Evolutionary conservation across 2,888 invertebrate species (phyloP).

Genomic region (Acrocyrtus sp.): DNA sequence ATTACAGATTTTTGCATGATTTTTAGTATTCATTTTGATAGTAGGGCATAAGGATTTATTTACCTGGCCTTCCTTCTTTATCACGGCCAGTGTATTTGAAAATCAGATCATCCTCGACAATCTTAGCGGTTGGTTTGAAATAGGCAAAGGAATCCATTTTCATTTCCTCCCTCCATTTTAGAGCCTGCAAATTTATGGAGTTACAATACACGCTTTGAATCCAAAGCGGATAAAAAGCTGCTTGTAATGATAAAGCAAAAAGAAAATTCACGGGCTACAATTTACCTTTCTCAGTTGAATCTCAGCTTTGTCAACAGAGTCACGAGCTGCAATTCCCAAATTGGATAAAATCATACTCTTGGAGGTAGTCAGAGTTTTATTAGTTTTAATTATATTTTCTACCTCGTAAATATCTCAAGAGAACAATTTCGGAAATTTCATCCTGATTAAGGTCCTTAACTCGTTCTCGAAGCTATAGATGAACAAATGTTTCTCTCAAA

Average conservation of each 20-base stretch:
- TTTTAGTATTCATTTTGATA: no score
- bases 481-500: background rate
- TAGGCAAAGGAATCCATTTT: constrained; percentile 24
- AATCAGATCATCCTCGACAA: constrained; percentile 37
- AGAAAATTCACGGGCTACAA: no score
- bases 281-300: constrained; percentile 30
- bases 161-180: constrained; percentile 45
- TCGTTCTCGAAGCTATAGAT: constrained; percentile 18
- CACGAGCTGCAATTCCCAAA: constrained; percentile 13
- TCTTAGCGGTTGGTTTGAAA: constrained; percentile 18
- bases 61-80: constrained; percentile 46
- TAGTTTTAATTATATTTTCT: background rate
- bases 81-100: constrained; percentile 38
- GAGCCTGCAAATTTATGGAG: background rate
- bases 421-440: constrained; percentile 24
- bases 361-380: background rate
- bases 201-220: background rate
- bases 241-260: no score
- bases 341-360: background rate
- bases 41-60: no score
- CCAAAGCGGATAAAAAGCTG: no score
- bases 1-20: no score
- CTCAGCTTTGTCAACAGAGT: constrained; percentile 32
- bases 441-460: constrained; percentile 34
- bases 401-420: constrained; percentile 29